phyloP scores from a whole-genome alignment of 2,113 vertebrate species.

The Podarcis muralis region DNA sequence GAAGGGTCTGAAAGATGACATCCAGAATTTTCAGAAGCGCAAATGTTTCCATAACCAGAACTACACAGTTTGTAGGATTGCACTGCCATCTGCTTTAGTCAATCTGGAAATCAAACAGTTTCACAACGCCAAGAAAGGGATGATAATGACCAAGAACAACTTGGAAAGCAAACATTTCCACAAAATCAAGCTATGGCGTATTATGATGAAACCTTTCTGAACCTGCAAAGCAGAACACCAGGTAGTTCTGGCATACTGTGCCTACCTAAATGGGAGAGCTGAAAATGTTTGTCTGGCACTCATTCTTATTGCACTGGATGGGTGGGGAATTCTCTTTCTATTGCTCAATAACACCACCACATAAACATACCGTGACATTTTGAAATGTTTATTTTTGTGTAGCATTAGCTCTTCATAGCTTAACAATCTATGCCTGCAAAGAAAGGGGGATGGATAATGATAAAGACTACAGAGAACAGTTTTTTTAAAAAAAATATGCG shows the following conservation, averaged over 20 bases:
- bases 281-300: not conserved
- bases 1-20: not conserved
- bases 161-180: not conserved
- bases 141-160: not conserved
- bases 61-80: not conserved
- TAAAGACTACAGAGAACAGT: not conserved
- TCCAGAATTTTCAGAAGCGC: not conserved
- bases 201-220: not conserved
- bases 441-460: not conserved
- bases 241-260: not conserved
- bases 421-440: slow-evolving; percentile 1
- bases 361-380: not conserved
- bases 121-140: not conserved
- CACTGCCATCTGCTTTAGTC: not conserved
- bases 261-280: not conserved
- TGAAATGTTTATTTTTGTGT: not conserved
- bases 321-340: not conserved
- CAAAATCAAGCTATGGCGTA: not conserved
- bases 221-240: not conserved
- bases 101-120: not conserved
- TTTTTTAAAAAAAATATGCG: slow-evolving; percentile 3
- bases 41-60: not conserved
- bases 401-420: not conserved
- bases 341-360: not conserved
- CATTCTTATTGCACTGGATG: not conserved